Base-by-base conservation (phyloP, 2,797 vertebrate species). In the Cryptoblepharus egeriae region DNA sequence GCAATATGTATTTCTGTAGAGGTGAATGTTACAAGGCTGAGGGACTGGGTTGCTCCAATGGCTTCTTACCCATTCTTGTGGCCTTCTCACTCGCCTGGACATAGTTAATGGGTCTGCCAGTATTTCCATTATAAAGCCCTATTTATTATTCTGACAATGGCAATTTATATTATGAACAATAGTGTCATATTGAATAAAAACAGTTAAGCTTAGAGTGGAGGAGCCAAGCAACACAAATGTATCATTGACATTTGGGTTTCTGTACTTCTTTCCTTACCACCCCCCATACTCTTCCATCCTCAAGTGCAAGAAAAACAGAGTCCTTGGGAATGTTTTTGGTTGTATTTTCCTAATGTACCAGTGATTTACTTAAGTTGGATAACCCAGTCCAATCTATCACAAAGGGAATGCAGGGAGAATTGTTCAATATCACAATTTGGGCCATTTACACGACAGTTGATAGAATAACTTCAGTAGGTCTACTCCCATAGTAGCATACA, bases 91-190 rank as follows among this genome's bases (percentile, higher is more conserved):
- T 5, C 80, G 37, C 72, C 58, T 16, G 79, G 12, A 77, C 78
- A 26, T 88, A 63, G 80, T 88, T 92, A 94, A 93, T 88, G 76
- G 82, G 85, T 86, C 91, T 93, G 88, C 89, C 86, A 89, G 86
- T 89, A 88, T 91, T 93, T 91, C 88, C 88, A 93, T 92, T 89
- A 87, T 63, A 87, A 91, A 65, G 30, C 60, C 42, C 89, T 88
- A 91, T 88, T 93, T 91, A 92, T 89, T 94, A 90, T 93, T 87
- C 82, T 93, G 83, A 90, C 89, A 92, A 85, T 92, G 67, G 90
- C 64, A 85, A 90, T 91, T 93, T 93, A 85, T 93, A 92, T 92
- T 89, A 82, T 89, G 93, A 94, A 94, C 93, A 93, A 94, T 93
- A 88, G 90, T 85, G 92, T 92, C 70, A 0, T 84, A 89, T 85